Conservation (phyloP, 2,113 vertebrate species). For the Oncorhynchus mykiss region DNA sequence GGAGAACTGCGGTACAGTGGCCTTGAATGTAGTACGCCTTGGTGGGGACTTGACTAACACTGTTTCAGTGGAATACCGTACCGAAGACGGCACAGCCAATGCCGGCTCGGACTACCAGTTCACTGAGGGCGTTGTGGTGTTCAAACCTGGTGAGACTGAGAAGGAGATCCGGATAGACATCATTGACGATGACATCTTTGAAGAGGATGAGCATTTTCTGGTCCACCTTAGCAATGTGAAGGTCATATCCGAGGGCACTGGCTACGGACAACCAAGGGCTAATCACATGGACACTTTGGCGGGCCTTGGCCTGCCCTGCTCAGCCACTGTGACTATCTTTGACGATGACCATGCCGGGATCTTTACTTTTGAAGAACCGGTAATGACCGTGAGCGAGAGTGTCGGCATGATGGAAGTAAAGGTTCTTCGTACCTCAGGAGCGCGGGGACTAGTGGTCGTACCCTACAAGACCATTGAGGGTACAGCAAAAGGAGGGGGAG, state of each 20-base stretch:
- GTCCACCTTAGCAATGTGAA: constrained; percentile 89
- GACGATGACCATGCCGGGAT: constrained; percentile 95
- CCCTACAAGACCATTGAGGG: constrained; percentile 92
- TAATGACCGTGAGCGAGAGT: constrained; percentile 87
- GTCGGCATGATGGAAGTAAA: constrained; percentile 92
- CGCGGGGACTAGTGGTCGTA: constrained; percentile 87
- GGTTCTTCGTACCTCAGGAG: constrained; percentile 87
- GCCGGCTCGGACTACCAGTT: constrained; percentile 91
- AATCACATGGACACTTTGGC: constrained; percentile 71
- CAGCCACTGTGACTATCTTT: constrained; percentile 89
- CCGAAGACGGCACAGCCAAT: constrained; percentile 92
- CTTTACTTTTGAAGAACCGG: constrained; percentile 89
- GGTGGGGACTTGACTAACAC: constrained; percentile 85
- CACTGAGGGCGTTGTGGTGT: constrained; percentile 84
- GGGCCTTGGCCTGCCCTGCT: constrained; percentile 81
- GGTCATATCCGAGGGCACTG: constrained; percentile 65
- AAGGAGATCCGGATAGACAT: constrained; percentile 91
- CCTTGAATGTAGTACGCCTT: constrained; percentile 82
- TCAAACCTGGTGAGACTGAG: constrained; percentile 89
- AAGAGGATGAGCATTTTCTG: constrained; percentile 95
- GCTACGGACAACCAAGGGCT: constrained; percentile 61
- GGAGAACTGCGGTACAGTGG: constrained; percentile 92
- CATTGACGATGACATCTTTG: constrained; percentile 94
- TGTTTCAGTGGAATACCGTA: constrained; percentile 85
- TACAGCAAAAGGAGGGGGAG: constrained; percentile 91